Evolutionary conservation across 2,797 vertebrate genomes (phyloP).

Genomic region (Malacoctenus gilli): DNA sequence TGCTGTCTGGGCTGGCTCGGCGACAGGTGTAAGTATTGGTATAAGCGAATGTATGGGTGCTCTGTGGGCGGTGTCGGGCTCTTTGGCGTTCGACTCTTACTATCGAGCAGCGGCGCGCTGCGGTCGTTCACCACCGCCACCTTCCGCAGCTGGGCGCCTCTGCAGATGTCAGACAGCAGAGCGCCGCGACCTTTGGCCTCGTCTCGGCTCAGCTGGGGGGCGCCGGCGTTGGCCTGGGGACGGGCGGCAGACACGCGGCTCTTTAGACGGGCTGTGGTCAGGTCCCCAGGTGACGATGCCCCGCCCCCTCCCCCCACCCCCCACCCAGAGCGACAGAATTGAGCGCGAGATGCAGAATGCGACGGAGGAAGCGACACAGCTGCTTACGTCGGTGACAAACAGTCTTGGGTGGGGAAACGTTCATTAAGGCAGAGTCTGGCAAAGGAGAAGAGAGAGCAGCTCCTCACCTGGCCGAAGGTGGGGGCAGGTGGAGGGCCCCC

Average conservation of each 20-base stretch:
- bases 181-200: conserved; percentile 87
- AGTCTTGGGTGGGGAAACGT: no score
- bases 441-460: no score
- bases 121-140: conserved; percentile 87
- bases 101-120: conserved; percentile 90
- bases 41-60: conserved; percentile 78
- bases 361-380: no score
- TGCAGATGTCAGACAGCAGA: conserved; percentile 91
- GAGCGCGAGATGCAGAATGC: no score
- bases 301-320: no score
- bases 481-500: conserved; percentile 86
- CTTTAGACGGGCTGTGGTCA: neutral
- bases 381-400: no score
- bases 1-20: conserved; percentile 49
- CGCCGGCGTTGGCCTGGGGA: conserved; percentile 85
- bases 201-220: conserved; percentile 84
- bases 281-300: no score
- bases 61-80: conserved; percentile 64
- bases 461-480: conserved; percentile 84
- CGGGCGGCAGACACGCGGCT: neutral
- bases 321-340: no score
- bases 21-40: conserved; percentile 74
- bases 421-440: no score
- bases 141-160: conserved; percentile 87
- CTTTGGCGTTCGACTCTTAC: conserved; percentile 75